A percentile compares a stretch with the other conserved stretches of the same genome.
Evolutionary conservation across 1,140 invertebrate genomes (phyloP).

Genomic region (Riptortus pedestris): DNA sequence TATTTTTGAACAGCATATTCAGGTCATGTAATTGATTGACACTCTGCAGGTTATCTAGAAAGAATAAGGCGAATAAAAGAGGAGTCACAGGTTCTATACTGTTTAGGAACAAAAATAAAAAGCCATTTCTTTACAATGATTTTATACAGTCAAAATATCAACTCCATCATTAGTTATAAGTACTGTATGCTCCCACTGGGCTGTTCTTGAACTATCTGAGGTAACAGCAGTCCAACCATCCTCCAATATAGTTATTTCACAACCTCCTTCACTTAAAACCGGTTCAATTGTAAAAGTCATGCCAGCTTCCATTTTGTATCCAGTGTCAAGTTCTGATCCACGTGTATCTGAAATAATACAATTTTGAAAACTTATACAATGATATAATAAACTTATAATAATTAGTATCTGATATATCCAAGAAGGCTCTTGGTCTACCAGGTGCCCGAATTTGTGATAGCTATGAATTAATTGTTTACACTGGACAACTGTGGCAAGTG

Average conservation of each 20-base stretch:
- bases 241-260: constrained; percentile 54
- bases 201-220: constrained; percentile 62
- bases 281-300: constrained; percentile 95
- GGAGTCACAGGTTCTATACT: no score
- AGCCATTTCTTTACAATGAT: no score
- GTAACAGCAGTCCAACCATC: constrained; percentile 85
- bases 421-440: no score
- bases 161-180: constrained; percentile 63
- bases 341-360: constrained; percentile 28
- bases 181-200: constrained; percentile 87
- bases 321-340: constrained; percentile 50
- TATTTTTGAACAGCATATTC: no score
- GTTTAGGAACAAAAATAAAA: no score
- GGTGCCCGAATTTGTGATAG: no score
- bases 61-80: no score
- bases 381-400: constrained; percentile 7
- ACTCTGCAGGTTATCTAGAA: no score
- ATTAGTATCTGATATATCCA: no score
- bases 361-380: not conserved
- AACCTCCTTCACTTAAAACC: constrained; percentile 61
- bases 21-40: no score
- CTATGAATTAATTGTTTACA: no score
- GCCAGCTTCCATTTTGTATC: constrained; percentile 67
- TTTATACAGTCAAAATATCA: constrained; percentile 65
- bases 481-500: no score